Evolutionary conservation across 1,140 invertebrate genomes (phyloP), one percentile per base, ranked within the genome.

Genomic region (Spodoptera frugiperda): DNA sequence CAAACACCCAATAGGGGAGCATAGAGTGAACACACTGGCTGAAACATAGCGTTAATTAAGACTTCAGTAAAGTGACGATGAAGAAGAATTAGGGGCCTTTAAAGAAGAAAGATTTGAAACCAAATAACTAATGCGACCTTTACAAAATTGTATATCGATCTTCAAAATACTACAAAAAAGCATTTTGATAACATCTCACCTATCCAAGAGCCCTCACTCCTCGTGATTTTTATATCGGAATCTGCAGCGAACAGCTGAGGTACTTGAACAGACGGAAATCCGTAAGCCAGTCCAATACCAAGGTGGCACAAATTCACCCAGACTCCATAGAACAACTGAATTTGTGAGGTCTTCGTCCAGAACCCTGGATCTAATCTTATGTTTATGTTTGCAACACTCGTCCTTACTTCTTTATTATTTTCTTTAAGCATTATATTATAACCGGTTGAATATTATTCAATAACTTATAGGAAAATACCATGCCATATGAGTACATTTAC

Each of bases 1-100:
- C 0, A 96, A 59, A 73, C 94, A 95, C 0, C 95, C 95, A 15
- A 95, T 73, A 0, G 95, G 95, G 10, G 92, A 92, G 3, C 94
- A 84, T 49, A 95, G 86, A 9, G 94, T 91, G n/a, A 95, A 88
- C 6, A 95, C 86, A 80, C 94, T 95, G 2, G 95, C 95, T 96
- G 82, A 67, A 86, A 88, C 14, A n/a, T 14, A 73, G 39, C 39
- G 77, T 48, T 55, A 70, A 72, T 67, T 54, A n/a, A 48, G 54
- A 57, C 57, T 33, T 33, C 17, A 53, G 17, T 12, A 30, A 17
- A 25, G 11, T 10, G 19, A 21, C 14, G 21, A 21, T 21, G 3
- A 8, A 0, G 11, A 49, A 14, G 9, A 11, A 12, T 12, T 55
- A 1, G 33, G 46, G 51, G 1, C 15, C 0, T 17, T 19, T 14